Evolutionary conservation across 2,888 invertebrate genomes (phyloP).

Genomic region (Junonia oenone): DNA sequence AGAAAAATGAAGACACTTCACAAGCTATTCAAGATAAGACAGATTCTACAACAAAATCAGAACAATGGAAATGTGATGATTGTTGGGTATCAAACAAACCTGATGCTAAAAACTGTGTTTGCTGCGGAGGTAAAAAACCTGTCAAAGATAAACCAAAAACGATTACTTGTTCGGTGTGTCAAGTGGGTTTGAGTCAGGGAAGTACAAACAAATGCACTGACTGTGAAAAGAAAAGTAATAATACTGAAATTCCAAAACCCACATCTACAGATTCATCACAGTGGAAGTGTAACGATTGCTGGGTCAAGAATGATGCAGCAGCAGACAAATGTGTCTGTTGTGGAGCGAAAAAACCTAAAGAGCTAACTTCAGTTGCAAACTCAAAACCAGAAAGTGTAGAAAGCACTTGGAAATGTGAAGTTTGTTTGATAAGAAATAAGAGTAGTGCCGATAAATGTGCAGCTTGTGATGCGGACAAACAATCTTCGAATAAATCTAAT

Average conservation of each 20-base stretch:
- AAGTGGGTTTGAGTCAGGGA: conserved; percentile 36
- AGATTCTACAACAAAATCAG: conserved; percentile 4
- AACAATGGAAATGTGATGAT: conserved; percentile 46
- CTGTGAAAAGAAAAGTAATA: conserved; percentile 38
- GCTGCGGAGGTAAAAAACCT: conserved; percentile 45
- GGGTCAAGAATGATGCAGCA: conserved; percentile 42
- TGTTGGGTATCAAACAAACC: conserved; percentile 49
- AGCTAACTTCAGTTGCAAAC: not conserved
- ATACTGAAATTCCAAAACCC: conserved; percentile 20
- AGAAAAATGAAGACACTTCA: not conserved
- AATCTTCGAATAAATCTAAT: conserved; percentile 21
- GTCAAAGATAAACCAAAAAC: conserved; percentile 12
- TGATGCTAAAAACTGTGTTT: conserved; percentile 44
- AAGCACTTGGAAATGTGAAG: conserved; percentile 45
- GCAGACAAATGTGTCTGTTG: conserved; percentile 47
- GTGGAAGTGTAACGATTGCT: conserved; percentile 53
- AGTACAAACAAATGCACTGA: conserved; percentile 40
- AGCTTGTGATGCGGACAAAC: conserved; percentile 45
- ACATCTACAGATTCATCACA: conserved; percentile 32
- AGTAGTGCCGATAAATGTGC: conserved; percentile 43
- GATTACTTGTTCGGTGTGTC: conserved; percentile 42
- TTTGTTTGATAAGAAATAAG: conserved; percentile 52
- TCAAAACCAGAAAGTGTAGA: conserved; percentile 16
- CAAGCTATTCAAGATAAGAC: conserved; percentile 23
- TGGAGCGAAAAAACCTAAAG: conserved; percentile 33